Evolutionary conservation across 2,888 invertebrate genomes (phyloP), one percentile per base, ranked within the genome.

Genomic region (Hyalella azteca): DNA sequence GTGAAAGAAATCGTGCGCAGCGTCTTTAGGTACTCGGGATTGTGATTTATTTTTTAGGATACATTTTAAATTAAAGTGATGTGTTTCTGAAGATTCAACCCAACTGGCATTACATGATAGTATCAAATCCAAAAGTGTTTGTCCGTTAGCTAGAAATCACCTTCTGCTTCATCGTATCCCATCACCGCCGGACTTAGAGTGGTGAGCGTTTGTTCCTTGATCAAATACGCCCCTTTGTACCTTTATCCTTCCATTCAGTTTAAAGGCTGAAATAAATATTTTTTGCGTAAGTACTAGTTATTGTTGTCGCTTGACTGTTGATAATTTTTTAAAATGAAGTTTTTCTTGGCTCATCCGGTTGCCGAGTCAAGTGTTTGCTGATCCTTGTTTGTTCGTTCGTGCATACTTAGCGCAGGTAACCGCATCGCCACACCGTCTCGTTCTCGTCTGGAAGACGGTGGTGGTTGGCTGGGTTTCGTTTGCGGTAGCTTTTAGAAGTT

Each of bases 311-410:
- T 22, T 54, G 11, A 26, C 26, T 11, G 19, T 26, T 54, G 54
- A 26, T 54, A 26, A 13, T 3, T 54, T 54, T 54, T 54, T 54
- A 22, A n/a, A n/a, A n/a, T n/a, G n/a, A n/a, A 5, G 13, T 54
- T 54, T 54, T 54, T 11, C 29, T 54, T 26, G 54, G 54, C 3
- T 54, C 26, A 54, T 54, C 54, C 54, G 54, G 54, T 54, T 54
- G 54, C 29, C 29, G 54, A 54, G 54, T 54, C 54, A 54, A 54
- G 54, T 54, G 54, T 54, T 54, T 54, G n/a, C n/a, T n/a, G 54
- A 49, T 49, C 49, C 49, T 49, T 49, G 54, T 54, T 22, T 26
- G 54, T 54, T 11, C 26, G 54, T 54, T 2, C 26, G 54, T 54
- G 26, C 26, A 29, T 54, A 29, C 26, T 22, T 26, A 11, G 22